Percentiles rank a stretch among this genome's conserved stretches.
These are phyloP conservation scores for Tetraneura akinire DNA, from an alignment of 1,140 invertebrate genomes.

Conservation along the genomic window DNA sequence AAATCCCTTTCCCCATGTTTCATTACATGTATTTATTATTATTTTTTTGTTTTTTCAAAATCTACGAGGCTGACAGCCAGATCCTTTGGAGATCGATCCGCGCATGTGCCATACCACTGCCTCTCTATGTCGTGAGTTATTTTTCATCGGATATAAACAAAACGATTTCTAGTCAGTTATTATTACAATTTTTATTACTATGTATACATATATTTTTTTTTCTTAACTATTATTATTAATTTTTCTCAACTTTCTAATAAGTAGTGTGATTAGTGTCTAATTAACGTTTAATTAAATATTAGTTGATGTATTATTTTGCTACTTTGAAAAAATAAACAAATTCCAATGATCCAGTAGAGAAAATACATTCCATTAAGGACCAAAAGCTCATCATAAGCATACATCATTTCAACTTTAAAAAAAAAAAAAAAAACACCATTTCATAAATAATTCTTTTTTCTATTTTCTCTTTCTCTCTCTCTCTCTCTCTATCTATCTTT, in stretches of 20 bases:
- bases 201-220: conserved; percentile 30
- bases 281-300: conserved; percentile 30
- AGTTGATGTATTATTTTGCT: conserved; percentile 44
- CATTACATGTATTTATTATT: neutral
- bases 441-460: conserved; percentile 5
- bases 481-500: neutral
- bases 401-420: conserved; percentile 39
- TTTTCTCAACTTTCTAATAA: conserved; percentile 44
- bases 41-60: conserved; percentile 35
- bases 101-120: conserved; percentile 49
- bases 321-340: conserved; percentile 17
- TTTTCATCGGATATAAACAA: conserved; percentile 41
- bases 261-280: conserved; percentile 49
- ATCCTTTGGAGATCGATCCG: conserved; percentile 45
- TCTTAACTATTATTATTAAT: conserved; percentile 35
- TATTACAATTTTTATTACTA: conserved; percentile 34
- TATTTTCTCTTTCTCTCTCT: neutral
- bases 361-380: conserved; percentile 51
- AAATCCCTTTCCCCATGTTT: neutral
- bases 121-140: conserved; percentile 47
- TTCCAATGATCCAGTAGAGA: conserved; percentile 47
- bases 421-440: too few relatives aligned
- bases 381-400: conserved; percentile 48
- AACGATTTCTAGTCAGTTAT: conserved; percentile 47
- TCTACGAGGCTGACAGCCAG: conserved; percentile 48